A percentile compares a stretch with the other conserved stretches of the same genome.
Evolutionary conservation across 2,113 vertebrate genomes (phyloP).

Genomic region (Heptranchias perlo): DNA sequence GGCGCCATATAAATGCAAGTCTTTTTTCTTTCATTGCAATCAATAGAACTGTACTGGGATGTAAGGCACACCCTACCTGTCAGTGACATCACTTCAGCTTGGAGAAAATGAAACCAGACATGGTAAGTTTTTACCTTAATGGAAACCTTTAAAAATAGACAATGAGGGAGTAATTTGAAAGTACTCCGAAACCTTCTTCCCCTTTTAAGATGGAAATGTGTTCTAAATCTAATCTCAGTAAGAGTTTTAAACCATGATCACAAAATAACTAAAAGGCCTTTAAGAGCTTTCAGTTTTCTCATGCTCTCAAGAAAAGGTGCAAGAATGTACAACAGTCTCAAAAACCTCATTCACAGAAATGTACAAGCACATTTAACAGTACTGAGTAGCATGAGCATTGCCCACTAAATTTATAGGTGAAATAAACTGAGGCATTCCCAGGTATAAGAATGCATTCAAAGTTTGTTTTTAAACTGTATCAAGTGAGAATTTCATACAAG

Average conservation of each 20-base stretch:
- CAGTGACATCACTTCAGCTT: not conserved
- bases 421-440: not conserved
- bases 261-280: not conserved
- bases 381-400: not conserved
- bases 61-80: not conserved
- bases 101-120: not conserved
- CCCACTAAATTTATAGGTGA: not conserved
- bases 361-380: not conserved
- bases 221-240: not conserved
- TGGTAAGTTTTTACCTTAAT: not conserved
- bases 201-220: not conserved
- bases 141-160: not conserved
- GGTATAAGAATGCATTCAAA: not conserved
- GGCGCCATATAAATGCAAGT: not conserved
- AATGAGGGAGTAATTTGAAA: not conserved
- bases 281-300: not conserved
- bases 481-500: not conserved
- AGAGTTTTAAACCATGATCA: not conserved
- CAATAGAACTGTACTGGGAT: not conserved
- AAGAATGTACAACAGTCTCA: not conserved
- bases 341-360: not conserved
- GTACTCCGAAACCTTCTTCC: not conserved
- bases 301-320: not conserved
- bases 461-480: not conserved
- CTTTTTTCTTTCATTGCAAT: not conserved